phyloP scores from a whole-genome alignment of 2,888 invertebrate species.

The Gibbula magus region DNA sequence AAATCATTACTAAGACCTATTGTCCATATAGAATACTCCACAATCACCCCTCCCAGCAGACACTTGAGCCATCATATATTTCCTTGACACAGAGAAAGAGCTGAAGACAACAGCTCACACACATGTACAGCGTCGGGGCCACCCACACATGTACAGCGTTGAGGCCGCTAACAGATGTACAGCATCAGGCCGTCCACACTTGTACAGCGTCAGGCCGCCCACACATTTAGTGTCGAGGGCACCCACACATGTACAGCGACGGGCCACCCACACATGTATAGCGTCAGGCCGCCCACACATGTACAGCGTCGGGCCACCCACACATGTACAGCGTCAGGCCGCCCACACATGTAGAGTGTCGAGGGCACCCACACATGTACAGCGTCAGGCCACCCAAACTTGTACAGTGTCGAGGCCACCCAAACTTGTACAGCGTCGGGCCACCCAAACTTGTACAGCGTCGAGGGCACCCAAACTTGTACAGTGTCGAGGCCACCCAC shows the following conservation, averaged over 20 bases:
- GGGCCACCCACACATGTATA: neutral
- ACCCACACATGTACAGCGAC: neutral
- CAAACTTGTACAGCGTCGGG: no score
- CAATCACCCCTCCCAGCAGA: no score
- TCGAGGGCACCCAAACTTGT: neutral
- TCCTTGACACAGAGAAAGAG: no score
- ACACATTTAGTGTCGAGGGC: no score
- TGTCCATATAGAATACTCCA: no score
- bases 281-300: conserved; percentile 1
- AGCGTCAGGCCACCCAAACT: no score
- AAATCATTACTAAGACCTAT: neutral
- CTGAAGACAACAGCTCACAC: neutral
- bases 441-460: neutral
- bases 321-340: no score
- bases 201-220: neutral
- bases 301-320: neutral
- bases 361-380: neutral
- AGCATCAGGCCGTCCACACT: no score
- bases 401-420: neutral
- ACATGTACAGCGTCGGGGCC: neutral
- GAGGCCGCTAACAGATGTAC: neutral
- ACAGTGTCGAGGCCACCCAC: no score
- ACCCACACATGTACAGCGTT: neutral
- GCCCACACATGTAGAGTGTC: neutral
- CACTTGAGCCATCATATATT: no score